Conservation (phyloP, 92 coral and sea anemone genomes). For the Nematostella vectensis region DNA sequence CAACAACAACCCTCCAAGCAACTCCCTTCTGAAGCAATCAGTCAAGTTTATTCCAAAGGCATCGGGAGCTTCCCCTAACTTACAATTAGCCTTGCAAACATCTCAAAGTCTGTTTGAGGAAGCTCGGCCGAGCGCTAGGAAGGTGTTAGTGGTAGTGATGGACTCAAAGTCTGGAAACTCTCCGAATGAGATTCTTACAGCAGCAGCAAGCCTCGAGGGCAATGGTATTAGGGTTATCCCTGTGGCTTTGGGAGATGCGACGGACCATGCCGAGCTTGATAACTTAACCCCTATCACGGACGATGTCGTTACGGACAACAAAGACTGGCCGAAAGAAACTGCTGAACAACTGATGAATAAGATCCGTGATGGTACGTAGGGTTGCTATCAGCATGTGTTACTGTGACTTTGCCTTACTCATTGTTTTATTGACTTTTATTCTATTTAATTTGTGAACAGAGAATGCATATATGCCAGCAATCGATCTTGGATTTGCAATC, state of each 20-base stretch:
- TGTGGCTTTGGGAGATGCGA: constrained; percentile 64
- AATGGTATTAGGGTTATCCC: constrained; percentile 68
- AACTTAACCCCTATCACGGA: constrained; percentile 44
- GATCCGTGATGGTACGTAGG: constrained; percentile 31
- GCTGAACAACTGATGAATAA: constrained; percentile 48
- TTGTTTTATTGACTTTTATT: background rate
- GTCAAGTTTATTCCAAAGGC: constrained; percentile 29
- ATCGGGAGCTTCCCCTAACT: constrained; percentile 25
- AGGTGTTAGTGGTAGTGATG: constrained; percentile 62
- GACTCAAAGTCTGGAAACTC: constrained; percentile 59
- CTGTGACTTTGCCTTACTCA: background rate
- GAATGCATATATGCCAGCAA: constrained; percentile 29
- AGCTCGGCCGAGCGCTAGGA: constrained; percentile 53
- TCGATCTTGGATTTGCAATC: constrained; percentile 60
- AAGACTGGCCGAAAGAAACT: constrained; percentile 40
- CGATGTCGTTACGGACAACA: constrained; percentile 50
- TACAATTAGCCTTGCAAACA: constrained; percentile 41
- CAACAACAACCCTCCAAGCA: constrained; percentile 22
- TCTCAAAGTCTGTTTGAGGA: constrained; percentile 38
- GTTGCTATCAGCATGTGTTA: background rate
- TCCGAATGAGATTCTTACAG: constrained; percentile 29
- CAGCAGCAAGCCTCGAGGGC: constrained; percentile 49
- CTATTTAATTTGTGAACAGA: constrained; percentile 2
- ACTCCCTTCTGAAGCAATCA: constrained; percentile 23
- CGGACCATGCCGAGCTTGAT: constrained; percentile 46